These are phyloP conservation scores for Hymenopus coronatus DNA, from an alignment of 2,888 invertebrate species.

Conservation along the genomic window DNA sequence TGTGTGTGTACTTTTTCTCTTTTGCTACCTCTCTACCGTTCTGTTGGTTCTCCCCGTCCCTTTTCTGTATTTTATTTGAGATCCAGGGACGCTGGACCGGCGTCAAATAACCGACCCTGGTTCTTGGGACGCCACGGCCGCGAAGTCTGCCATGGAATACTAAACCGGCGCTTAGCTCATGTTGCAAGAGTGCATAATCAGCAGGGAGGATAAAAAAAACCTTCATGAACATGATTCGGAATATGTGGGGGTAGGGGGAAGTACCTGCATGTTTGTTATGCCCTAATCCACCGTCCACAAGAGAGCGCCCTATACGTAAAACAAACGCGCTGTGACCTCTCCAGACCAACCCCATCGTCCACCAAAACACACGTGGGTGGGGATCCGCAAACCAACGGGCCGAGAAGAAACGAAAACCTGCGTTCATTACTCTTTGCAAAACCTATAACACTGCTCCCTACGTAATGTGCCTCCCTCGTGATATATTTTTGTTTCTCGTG, in stretches of 20 bases:
- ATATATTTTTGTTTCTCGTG: background rate
- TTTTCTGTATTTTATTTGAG: background rate
- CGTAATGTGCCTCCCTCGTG: background rate
- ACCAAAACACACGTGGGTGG: background rate
- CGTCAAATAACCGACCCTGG: background rate
- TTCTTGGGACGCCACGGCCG: background rate
- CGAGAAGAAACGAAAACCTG: background rate
- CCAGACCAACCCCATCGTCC: background rate
- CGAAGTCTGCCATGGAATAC: background rate
- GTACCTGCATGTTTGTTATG: background rate
- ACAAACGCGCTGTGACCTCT: background rate
- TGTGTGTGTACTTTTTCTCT: background rate
- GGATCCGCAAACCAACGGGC: background rate
- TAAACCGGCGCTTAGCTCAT: conserved; percentile 5
- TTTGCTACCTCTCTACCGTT: background rate
- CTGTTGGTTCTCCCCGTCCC: background rate
- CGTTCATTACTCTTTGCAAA: background rate
- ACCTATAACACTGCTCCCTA: background rate
- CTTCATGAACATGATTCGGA: background rate
- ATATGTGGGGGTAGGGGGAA: background rate
- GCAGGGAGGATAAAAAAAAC: background rate
- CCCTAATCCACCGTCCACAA: background rate
- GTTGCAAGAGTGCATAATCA: conserved; percentile 11
- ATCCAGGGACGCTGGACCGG: background rate
- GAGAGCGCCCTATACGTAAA: background rate